Conservation (phyloP, 2,113 vertebrate species). For the Xiphias gladius region DNA sequence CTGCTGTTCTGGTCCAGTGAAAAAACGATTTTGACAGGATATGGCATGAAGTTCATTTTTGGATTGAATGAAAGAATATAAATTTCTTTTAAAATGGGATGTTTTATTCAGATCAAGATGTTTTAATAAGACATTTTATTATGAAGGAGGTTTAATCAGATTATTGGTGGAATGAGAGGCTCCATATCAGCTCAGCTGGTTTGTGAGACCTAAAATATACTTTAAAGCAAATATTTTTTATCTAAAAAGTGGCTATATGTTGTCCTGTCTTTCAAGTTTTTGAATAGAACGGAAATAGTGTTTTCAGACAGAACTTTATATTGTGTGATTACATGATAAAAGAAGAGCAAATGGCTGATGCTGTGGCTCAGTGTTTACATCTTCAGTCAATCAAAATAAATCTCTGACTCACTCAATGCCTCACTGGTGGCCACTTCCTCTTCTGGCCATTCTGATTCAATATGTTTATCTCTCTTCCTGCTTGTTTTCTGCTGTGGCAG, state of each 20-base stretch:
- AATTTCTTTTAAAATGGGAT: constrained; percentile 5
- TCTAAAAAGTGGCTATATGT: neutral
- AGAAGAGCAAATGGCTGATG: neutral
- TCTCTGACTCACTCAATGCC: constrained; percentile 25
- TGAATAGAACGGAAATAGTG: neutral
- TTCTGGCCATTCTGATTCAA: constrained; percentile 30
- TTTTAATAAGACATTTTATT: constrained; percentile 4
- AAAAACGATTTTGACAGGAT: too few relatives aligned
- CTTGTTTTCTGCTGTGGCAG: constrained; percentile 37
- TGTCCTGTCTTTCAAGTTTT: neutral
- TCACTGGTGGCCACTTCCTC: constrained; percentile 21
- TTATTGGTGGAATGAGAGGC: constrained; percentile 18
- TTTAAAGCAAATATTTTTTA: constrained; percentile 10
- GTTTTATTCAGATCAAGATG: constrained; percentile 6
- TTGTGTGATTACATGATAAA: constrained; percentile 25
- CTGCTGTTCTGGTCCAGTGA: too few relatives aligned
- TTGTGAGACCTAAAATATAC: neutral
- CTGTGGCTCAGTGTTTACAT: constrained; percentile 17
- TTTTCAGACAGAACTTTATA: constrained; percentile 15
- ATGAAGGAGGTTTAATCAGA: constrained; percentile 18
- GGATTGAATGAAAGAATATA: neutral
- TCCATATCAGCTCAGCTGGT: constrained; percentile 3
- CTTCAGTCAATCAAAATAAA: constrained; percentile 44
- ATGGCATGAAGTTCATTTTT: constrained; percentile 22
- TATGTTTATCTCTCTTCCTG: constrained; percentile 4